A percentile compares a stretch with the other conserved stretches of the same genome.
These are phyloP conservation scores for Xestia ashworthii DNA, from an alignment of 2,888 invertebrate genomes.

Conservation along the genomic window DNA sequence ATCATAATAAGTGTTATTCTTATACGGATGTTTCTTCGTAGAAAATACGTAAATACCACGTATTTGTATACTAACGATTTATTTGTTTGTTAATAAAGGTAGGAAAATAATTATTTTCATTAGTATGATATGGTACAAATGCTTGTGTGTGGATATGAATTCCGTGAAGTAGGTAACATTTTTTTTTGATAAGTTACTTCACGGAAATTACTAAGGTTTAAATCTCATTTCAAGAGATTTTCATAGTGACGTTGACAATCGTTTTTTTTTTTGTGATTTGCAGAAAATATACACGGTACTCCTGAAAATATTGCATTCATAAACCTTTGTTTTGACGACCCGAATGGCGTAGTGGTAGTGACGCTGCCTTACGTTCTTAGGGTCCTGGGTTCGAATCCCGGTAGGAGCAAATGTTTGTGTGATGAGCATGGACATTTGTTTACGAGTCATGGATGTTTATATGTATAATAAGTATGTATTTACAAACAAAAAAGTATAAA, in stretches of 20 bases:
- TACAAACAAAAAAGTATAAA: too few relatives aligned
- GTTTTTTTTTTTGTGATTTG: neutral
- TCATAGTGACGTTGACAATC: too few relatives aligned
- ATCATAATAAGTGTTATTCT: neutral
- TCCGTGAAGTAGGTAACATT: neutral
- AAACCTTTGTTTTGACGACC: neutral
- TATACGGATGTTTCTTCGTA: neutral
- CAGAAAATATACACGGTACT: neutral
- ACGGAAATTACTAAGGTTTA: too few relatives aligned
- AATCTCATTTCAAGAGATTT: neutral
- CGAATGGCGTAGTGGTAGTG: too few relatives aligned
- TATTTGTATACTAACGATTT: neutral
- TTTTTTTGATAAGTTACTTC: too few relatives aligned
- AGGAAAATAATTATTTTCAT: neutral
- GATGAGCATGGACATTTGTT: too few relatives aligned
- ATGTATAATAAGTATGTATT: too few relatives aligned
- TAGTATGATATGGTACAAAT: neutral
- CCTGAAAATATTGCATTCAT: neutral
- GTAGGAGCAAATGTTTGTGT: too few relatives aligned
- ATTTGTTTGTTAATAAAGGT: constrained; percentile 15
- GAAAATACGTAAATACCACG: neutral
- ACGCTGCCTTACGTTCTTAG: too few relatives aligned
- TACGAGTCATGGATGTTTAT: too few relatives aligned
- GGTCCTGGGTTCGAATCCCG: too few relatives aligned
- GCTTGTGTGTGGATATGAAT: neutral